phyloP scores from a whole-genome alignment of 2,113 vertebrate species.

The Sebastes schlegelii region DNA sequence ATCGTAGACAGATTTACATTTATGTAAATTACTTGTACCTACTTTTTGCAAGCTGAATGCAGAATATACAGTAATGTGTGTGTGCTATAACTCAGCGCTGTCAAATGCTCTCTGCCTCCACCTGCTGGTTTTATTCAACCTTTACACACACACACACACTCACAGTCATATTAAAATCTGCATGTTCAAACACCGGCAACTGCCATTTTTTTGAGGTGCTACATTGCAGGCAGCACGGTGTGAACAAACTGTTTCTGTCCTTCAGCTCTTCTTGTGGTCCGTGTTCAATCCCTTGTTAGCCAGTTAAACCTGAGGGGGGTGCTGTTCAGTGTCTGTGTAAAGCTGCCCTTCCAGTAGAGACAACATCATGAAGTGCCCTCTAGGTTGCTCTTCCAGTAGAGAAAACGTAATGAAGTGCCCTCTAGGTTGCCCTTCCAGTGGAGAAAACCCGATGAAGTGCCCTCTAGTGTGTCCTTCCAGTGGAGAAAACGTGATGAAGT shows the following conservation, averaged over 20 bases:
- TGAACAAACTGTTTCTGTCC: background rate
- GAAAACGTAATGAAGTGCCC: too few species aligned
- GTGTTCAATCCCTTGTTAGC: background rate
- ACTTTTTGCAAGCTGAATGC: constrained; percentile 17
- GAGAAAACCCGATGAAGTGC: too few species aligned
- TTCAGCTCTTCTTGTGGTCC: background rate
- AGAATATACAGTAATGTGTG: constrained; percentile 7
- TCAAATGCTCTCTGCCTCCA: constrained; percentile 59
- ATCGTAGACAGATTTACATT: constrained; percentile 12
- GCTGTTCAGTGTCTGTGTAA: too few species aligned
- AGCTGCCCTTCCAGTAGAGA: too few species aligned
- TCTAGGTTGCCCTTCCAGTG: too few species aligned
- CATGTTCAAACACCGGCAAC: background rate
- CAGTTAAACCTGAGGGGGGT: constrained; percentile 1
- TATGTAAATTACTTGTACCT: constrained; percentile 1
- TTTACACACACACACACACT: background rate
- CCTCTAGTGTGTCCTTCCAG: too few species aligned
- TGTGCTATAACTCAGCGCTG: background rate
- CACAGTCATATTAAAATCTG: background rate
- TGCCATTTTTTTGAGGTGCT: background rate
- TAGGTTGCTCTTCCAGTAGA: too few species aligned
- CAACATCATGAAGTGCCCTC: too few species aligned
- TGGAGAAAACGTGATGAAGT: too few species aligned
- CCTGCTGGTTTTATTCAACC: constrained; percentile 44
- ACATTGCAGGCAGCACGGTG: background rate